Evolutionary conservation across 2,797 vertebrate genomes (phyloP), one percentile per base, ranked within the genome.

Genomic region (Sebastolobus altivelis): DNA sequence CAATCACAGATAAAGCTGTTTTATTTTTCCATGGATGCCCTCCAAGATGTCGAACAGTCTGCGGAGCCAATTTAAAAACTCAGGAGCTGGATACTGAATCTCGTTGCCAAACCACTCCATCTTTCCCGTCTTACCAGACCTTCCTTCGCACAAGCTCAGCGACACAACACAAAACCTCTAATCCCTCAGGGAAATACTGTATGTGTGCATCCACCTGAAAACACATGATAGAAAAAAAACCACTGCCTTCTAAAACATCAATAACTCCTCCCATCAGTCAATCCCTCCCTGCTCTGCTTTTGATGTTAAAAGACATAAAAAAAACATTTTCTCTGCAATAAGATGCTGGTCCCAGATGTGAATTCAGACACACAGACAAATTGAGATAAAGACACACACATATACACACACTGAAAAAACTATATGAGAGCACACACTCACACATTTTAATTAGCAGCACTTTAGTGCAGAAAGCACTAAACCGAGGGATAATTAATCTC

Each of bases 401-500:
- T 6, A 76, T 46, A 60, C 12, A 74, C 52, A 61, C 58, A 33
- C 31, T 1, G 16, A 38, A 60, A 55, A 55, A 46, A 73, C 65
- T 54, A 60, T 59, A 80, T 40, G 59, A 83, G 79, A 73, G 25
- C 69, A 74, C 67, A 65, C 66, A 18, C 82, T 77, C 77, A 52
- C 61, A 72, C 76, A 80, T 90, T 88, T 92, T 94, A 93, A 91
- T 88, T 88, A 89, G 82, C 82, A 55, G 72, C 78, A 88, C 77
- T 83, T 87, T 85, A 69, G 77, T 65, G 80, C 69, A 85, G 77
- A 88, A 90, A 87, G 82, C 76, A 75, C 29, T 65, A 87, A 90
- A 84, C 68, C 52, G n/a, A 80, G 70, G 79, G 75, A 79, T 91
- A 90, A 92, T 93, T 89, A 89, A 89, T 91, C 85, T 90, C 75